These are phyloP conservation scores for Squalus acanthias DNA, from an alignment of 2,797 vertebrate species.

Conservation along the genomic window DNA sequence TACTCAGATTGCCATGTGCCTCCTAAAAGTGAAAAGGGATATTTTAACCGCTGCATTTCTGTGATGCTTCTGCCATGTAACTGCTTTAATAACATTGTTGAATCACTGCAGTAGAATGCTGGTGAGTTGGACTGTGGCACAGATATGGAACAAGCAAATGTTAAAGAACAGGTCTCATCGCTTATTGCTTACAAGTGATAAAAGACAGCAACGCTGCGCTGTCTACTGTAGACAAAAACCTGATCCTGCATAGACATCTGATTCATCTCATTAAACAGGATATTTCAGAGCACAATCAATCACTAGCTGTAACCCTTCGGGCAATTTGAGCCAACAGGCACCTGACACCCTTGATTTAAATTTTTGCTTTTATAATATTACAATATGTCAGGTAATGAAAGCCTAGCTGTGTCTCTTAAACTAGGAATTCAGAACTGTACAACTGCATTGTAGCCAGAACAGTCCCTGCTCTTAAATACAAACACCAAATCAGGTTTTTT, in stretches of 20 bases:
- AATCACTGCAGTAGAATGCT: not conserved
- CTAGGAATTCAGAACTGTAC: not conserved
- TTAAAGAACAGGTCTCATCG: not conserved
- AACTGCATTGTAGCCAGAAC: not conserved
- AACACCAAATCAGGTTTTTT: not conserved
- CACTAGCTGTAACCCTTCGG: not conserved
- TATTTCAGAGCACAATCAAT: conserved; percentile 12
- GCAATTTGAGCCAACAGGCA: not conserved
- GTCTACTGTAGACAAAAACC: not conserved
- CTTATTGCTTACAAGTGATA: not conserved
- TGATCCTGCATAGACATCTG: not conserved
- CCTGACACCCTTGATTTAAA: not conserved
- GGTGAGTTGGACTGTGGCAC: not conserved
- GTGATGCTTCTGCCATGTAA: not conserved
- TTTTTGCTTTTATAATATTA: not conserved
- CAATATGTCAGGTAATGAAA: not conserved
- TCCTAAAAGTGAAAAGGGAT: not conserved
- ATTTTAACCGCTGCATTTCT: not conserved
- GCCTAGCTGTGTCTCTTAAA: not conserved
- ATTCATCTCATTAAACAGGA: not conserved
- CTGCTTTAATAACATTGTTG: not conserved
- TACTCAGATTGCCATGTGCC: not conserved
- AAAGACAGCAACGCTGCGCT: not conserved
- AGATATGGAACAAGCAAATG: not conserved
- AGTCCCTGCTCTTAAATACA: not conserved